Conservation (phyloP, 2,113 vertebrate species). For the Suricata suricatta region DNA sequence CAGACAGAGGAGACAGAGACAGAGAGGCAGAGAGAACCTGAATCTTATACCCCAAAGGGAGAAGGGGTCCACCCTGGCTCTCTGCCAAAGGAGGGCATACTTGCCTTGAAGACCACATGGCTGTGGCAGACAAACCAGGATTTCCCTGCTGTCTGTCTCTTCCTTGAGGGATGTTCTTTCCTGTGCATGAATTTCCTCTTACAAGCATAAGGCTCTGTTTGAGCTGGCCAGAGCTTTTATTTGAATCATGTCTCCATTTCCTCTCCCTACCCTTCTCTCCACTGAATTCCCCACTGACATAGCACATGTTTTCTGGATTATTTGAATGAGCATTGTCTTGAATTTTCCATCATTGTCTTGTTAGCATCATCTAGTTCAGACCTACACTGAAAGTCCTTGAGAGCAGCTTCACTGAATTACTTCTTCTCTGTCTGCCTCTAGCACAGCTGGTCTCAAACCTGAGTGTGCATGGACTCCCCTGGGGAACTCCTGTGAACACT, state of each 20-base stretch:
- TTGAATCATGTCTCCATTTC: background rate
- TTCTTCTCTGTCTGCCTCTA: background rate
- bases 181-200: background rate
- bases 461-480: rapidly evolving
- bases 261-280: no score
- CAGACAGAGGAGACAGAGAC: no score
- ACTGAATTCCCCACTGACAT: background rate
- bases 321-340: background rate
- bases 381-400: background rate
- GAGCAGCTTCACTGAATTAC: background rate
- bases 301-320: background rate
- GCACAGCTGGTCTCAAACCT: background rate
- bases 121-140: background rate
- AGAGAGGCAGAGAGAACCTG: background rate
- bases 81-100: background rate
- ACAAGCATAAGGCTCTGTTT: background rate
- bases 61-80: background rate
- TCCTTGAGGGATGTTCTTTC: background rate
- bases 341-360: background rate
- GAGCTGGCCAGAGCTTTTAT: background rate
- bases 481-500: background rate
- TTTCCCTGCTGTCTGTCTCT: background rate
- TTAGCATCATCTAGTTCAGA: background rate
- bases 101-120: background rate
- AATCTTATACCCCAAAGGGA: background rate